Conservation (phyloP, 1,140 invertebrate species). For the Bombus pyrosoma region DNA sequence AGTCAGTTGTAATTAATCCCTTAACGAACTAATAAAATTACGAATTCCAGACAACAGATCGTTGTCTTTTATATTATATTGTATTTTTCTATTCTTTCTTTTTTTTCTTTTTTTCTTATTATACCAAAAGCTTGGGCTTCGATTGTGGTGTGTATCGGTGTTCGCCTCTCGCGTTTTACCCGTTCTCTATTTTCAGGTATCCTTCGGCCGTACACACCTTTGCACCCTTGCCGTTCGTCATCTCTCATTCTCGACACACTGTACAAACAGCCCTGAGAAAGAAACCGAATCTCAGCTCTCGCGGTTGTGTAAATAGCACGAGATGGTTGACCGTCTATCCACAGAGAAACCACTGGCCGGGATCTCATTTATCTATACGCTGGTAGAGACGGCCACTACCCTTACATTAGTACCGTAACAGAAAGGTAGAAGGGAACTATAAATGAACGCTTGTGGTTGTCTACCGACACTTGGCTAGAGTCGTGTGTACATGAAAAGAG, state of each 20-base stretch:
- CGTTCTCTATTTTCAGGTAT: not conserved
- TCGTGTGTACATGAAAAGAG: not conserved
- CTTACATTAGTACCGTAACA: not conserved
- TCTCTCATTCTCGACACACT: slow-evolving; percentile 25
- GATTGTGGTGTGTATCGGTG: not conserved
- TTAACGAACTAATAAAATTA: too few species aligned
- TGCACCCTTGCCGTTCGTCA: not conserved
- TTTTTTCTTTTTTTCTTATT: not conserved
- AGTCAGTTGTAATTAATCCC: too few species aligned
- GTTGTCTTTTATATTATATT: too few species aligned
- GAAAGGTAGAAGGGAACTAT: not conserved
- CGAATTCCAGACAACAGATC: too few species aligned
- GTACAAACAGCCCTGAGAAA: slow-evolving; percentile 21
- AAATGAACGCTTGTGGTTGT: not conserved
- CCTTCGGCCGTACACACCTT: not conserved
- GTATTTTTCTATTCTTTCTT: too few species aligned
- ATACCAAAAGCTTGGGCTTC: not conserved
- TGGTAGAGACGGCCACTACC: slow-evolving; percentile 10
- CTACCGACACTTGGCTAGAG: not conserved
- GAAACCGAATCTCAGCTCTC: slow-evolving; percentile 25
- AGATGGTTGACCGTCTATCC: slow-evolving; percentile 26
- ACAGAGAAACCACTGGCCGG: slow-evolving; percentile 11
- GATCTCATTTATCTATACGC: slow-evolving; percentile 27
- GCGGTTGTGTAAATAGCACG: slow-evolving; percentile 22
- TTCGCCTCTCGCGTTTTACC: not conserved